Base-by-base conservation (phyloP, 2,888 invertebrate species). In the Sicus ferrugineus region DNA sequence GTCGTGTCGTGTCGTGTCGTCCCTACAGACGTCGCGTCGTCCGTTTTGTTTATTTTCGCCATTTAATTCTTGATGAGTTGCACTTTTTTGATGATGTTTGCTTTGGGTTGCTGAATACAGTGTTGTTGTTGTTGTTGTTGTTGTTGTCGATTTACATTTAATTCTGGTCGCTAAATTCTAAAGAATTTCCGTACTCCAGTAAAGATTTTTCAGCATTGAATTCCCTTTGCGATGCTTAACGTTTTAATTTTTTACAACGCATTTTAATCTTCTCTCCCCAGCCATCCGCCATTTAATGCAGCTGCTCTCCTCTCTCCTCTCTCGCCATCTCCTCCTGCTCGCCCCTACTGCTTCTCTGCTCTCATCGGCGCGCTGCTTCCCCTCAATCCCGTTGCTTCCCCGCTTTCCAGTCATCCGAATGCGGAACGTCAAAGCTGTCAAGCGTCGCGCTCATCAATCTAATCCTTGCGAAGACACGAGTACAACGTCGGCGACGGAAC, bases 51-150 rank as follows among this genome's bases (percentile, higher is more conserved):
- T 54, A 54, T 54, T 52, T 31, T 52, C 52, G 38, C n/a, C 65
- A 52, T 65, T 65, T 65, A 65, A n/a, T 54, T 65, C 54, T 54
- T 65, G 52, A 65, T 65, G 65, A 65, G 65, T 62, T 42, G 68
- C 62, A 66, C 68, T 61, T 68, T 70, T 70, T 68, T 61, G 59
- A 52, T 65, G 68, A 64, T 70, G 68, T 70, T 70, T 68, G 59
- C 64, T 64, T 64, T 16, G 14, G 19, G 48, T 48, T 28, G 6
- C 28, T 30, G 42, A 21, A 26, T 23, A 16, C 21, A 21, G 23
- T 34, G 1, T 62, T 62, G 23, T 26, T 61, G 26, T 23, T 61
- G 19, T 61, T 46, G 28, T 23, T 14, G 21, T 46, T 62, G 5
- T 46, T 28, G 62, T 26, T 21, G 21, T 6, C 52, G 23, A 26